Evolutionary conservation across 2,797 vertebrate genomes (phyloP), one percentile per base, ranked within the genome.

Genomic region (Dipus sagitta): DNA sequence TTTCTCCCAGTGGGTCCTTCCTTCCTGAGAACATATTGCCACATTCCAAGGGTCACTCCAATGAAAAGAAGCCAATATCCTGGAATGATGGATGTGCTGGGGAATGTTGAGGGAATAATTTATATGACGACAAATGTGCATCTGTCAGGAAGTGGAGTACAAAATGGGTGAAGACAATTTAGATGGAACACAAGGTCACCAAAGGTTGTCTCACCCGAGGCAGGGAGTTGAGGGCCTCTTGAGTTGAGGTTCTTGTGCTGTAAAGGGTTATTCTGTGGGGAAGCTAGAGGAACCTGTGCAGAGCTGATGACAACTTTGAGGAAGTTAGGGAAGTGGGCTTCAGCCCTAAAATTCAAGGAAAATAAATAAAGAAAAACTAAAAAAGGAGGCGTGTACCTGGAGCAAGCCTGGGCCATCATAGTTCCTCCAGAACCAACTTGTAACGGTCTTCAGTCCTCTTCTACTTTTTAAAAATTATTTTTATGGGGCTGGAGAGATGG

Each of bases 1-100:
- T 52, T 87, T 81, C 68, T 88, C 58, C 81, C 24, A 21, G 34
- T 47, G 75, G 4, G 54, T 62, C 54, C 70, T 87, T 90, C 24
- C 32, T 68, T 28, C 3, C 26, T 32, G 32, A 87, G 38, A 90
- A 47, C 8, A n/a, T 34, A 34, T 4, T 70, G 34, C n/a, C 77
- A 81, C 23, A 90, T 95, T 74, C 52, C 42, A 93, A 92, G 21
- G 72, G 58, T 54, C 80, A 62, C 0, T 74, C n/a, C 23, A 85
- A 81, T 88, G 11, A 85, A n/a, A 32, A 67, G 64, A 74, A 81
- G 54, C 10, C 6, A 32, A 38, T n/a, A 87, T 47, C n/a, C 47
- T 72, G 15, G 82, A 81, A 20, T 70, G 70, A 78, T 34, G 58
- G 70, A 84, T 15, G 9, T 52, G 60, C n/a, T 78, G 64, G 42